phyloP scores from a whole-genome alignment of 2,888 invertebrate genomes.

The Leptarthrus brevirostris region DNA sequence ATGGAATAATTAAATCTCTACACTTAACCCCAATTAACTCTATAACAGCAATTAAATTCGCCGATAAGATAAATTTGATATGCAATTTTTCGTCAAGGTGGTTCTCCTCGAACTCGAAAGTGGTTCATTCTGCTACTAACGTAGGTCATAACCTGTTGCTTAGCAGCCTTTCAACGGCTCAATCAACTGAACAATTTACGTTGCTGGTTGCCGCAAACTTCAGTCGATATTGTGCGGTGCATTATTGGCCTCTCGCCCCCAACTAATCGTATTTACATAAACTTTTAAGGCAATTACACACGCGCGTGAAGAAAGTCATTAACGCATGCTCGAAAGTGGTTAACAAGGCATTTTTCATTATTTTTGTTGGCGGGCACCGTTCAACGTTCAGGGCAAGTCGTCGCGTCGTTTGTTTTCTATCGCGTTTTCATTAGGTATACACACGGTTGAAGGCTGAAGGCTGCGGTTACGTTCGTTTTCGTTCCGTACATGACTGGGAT shows the following conservation, averaged over 20 bases:
- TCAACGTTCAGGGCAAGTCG: not conserved
- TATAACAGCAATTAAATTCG: too few relatives aligned
- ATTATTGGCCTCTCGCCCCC: not conserved
- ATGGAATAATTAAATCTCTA: too few relatives aligned
- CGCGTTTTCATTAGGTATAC: not conserved
- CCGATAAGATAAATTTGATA: too few relatives aligned
- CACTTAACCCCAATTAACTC: too few relatives aligned
- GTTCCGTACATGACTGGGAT: not conserved
- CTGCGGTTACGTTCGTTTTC: not conserved
- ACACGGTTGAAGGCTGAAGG: not conserved
- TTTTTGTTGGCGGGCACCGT: not conserved
- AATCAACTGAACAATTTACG: not conserved
- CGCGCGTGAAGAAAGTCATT: constrained; percentile 42
- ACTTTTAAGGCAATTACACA: not conserved
- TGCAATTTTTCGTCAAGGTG: too few relatives aligned
- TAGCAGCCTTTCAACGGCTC: not conserved
- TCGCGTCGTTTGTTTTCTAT: not conserved
- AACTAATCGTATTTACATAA: not conserved
- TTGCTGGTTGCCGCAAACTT: not conserved
- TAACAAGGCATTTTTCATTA: constrained; percentile 18
- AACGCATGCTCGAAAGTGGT: constrained; percentile 46
- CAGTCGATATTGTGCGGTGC: not conserved
- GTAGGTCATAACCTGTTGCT: not conserved
- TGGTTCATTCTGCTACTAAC: not conserved
- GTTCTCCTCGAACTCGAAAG: too few relatives aligned